Evolutionary conservation across 2,797 vertebrate genomes (phyloP).

Genomic region (Pitangus sulphuratus): DNA sequence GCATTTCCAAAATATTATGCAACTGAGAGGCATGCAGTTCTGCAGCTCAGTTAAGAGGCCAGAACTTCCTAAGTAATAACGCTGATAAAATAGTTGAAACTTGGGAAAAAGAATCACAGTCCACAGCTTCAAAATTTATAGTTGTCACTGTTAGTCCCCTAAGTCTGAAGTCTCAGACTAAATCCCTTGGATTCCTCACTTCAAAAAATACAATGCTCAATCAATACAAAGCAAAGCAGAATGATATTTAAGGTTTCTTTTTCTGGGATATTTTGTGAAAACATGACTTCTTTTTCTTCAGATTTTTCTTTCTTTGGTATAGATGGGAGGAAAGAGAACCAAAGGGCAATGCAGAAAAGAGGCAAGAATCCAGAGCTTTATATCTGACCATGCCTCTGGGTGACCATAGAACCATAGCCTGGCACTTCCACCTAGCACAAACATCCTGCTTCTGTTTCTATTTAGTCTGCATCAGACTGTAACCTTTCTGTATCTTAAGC

Average conservation of each 20-base stretch:
- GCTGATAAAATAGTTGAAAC: not conserved
- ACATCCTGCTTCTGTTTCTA: not conserved
- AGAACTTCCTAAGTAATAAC: slow-evolving; percentile 46
- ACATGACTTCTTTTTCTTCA: not conserved
- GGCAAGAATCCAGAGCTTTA: not conserved
- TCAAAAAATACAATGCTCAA: not conserved
- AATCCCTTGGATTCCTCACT: not conserved
- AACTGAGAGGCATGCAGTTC: slow-evolving; percentile 56
- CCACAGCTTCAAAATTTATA: not conserved
- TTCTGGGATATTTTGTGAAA: not conserved
- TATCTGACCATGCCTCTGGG: not conserved
- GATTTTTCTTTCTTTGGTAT: not conserved
- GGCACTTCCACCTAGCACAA: not conserved
- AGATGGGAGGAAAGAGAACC: not conserved
- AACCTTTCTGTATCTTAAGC: not conserved
- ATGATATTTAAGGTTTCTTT: not conserved
- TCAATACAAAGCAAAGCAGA: not conserved
- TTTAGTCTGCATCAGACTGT: not conserved
- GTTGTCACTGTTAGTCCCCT: not conserved
- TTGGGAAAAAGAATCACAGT: slow-evolving; percentile 14
- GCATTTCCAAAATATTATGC: slow-evolving; percentile 70
- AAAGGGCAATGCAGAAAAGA: not conserved
- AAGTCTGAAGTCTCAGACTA: not conserved
- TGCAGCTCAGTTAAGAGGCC: slow-evolving; percentile 20
- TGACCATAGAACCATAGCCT: not conserved